Percentiles rank a stretch among this genome's conserved stretches.
Conservation (phyloP, 2,113 vertebrate species). For the Cisticola juncidis region DNA sequence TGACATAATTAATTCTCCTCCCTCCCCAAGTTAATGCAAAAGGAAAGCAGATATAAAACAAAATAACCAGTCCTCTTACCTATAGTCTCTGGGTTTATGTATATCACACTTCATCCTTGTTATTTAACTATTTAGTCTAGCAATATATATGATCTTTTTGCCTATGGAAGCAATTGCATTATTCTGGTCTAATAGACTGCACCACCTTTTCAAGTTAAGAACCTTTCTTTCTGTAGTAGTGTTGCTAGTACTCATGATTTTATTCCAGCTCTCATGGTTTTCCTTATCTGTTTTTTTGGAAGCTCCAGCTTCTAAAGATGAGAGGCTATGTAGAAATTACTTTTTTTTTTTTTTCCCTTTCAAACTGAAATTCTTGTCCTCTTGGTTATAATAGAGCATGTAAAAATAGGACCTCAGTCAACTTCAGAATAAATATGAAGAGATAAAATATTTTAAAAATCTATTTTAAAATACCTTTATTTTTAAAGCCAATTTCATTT, state of each 20-base stretch:
- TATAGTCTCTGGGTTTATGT: not conserved
- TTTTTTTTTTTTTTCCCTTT: not conserved
- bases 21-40: not conserved
- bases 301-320: not conserved
- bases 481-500: not conserved
- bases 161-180: not conserved
- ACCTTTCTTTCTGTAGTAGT: not conserved
- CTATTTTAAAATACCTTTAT: not conserved
- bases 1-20: not conserved
- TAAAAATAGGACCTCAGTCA: not conserved
- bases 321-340: not conserved
- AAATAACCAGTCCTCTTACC: not conserved
- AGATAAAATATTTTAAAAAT: not conserved
- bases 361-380: not conserved
- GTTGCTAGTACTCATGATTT: not conserved
- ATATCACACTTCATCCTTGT: not conserved
- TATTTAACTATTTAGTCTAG: not conserved
- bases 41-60: not conserved
- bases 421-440: not conserved
- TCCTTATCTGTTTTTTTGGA: not conserved
- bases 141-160: not conserved
- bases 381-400: not conserved
- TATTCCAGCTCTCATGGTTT: not conserved
- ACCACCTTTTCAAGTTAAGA: not conserved
- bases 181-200: not conserved